phyloP scores from a whole-genome alignment of 2,888 invertebrate genomes.

The Trissoscelio sp. region DNA sequence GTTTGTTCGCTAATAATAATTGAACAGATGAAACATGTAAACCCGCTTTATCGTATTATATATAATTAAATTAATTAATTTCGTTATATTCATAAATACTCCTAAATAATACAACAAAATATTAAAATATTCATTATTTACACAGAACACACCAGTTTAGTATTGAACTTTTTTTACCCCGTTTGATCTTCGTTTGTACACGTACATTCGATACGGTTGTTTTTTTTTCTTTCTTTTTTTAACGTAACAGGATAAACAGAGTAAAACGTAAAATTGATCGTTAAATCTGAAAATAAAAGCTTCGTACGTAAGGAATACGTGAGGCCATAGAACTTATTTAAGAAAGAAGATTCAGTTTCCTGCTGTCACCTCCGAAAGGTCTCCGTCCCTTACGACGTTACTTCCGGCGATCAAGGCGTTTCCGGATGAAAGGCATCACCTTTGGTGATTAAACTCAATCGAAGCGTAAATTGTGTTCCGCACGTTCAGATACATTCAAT shows the following conservation, averaged over 20 bases:
- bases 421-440: conserved; percentile 49
- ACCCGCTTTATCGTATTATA: too few species aligned
- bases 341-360: conserved; percentile 46
- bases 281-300: conserved; percentile 51
- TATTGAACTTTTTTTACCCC: conserved; percentile 9
- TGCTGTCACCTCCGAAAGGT: conserved; percentile 43
- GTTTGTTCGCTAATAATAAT: too few species aligned
- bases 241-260: conserved; percentile 20
- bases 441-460: conserved; percentile 41
- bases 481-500: conserved; percentile 12
- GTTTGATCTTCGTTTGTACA: conserved; percentile 27
- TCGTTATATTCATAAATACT: too few species aligned
- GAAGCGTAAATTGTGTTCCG: conserved; percentile 42
- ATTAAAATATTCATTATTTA: too few species aligned
- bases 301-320: conserved; percentile 30
- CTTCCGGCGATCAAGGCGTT: conserved; percentile 57
- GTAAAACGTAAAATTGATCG: conserved; percentile 23
- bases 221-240: too few species aligned
- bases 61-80: too few species aligned
- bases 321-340: conserved; percentile 50
- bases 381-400: conserved; percentile 34
- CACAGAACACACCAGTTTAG: too few species aligned
- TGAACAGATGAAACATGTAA: too few species aligned
- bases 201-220: conserved; percentile 22
- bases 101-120: too few species aligned